Evolutionary conservation across 2,113 vertebrate genomes (phyloP).

Genomic region (Ursus arctos): DNA sequence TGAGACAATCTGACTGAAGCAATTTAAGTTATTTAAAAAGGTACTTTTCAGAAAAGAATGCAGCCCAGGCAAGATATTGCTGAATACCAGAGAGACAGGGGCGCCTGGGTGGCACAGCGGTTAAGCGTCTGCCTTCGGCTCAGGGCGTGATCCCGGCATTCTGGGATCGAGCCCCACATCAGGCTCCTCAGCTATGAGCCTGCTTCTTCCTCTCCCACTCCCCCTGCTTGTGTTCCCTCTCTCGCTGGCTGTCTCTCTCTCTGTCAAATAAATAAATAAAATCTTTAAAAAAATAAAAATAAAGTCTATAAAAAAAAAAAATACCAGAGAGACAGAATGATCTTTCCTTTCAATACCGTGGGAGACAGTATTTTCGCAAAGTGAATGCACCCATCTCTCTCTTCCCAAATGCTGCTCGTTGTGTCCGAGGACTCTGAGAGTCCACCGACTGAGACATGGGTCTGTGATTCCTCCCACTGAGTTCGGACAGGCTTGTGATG

Average conservation of each 20-base stretch:
- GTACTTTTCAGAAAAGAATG: neutral
- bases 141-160: too few relatives aligned
- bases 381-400: neutral
- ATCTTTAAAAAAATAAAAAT: too few relatives aligned
- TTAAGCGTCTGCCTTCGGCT: too few relatives aligned
- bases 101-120: too few relatives aligned
- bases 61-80: neutral
- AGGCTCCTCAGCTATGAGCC: too few relatives aligned
- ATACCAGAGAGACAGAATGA: neutral
- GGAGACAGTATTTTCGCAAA: constrained; percentile 6
- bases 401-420: neutral
- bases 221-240: too few relatives aligned
- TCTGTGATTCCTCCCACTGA: neutral
- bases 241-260: too few relatives aligned
- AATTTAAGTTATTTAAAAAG: constrained; percentile 2
- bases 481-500: neutral
- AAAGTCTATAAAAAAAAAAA: neutral
- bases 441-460: neutral
- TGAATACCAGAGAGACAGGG: neutral
- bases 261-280: too few relatives aligned
- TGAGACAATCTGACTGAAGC: neutral
- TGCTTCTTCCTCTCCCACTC: too few relatives aligned
- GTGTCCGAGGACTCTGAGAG: neutral
- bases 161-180: too few relatives aligned
- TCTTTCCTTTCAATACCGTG: neutral